These are phyloP conservation scores for Ormyrus thymus DNA, from an alignment of 2,888 invertebrate genomes.

Conservation along the genomic window DNA sequence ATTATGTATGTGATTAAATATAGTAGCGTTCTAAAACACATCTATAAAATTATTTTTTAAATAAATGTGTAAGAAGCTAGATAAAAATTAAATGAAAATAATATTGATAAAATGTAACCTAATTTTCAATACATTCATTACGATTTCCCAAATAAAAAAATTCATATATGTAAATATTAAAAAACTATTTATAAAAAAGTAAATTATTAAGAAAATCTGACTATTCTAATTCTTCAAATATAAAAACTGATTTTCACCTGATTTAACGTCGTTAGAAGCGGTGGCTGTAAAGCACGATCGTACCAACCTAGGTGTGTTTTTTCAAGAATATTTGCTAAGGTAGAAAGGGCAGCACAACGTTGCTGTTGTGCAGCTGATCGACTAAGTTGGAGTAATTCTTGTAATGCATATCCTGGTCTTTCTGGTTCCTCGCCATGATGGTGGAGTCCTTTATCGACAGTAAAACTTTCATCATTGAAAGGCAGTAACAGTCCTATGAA, in stretches of 20 bases:
- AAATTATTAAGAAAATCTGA: background rate
- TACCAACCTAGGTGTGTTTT: constrained; percentile 86
- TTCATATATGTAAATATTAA: background rate
- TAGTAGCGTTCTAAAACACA: too few relatives aligned
- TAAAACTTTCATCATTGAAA: constrained; percentile 79
- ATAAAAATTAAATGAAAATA: too few relatives aligned
- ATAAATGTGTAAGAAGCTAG: too few relatives aligned
- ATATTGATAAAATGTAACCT: too few relatives aligned
- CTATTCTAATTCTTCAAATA: background rate
- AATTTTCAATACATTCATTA: too few relatives aligned
- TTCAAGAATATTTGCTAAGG: constrained; percentile 86
- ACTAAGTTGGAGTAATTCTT: constrained; percentile 89
- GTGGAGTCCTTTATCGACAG: constrained; percentile 83
- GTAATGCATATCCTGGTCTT: constrained; percentile 92
- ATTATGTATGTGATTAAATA: too few relatives aligned
- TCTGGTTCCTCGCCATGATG: constrained; percentile 96
- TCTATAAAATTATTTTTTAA: too few relatives aligned
- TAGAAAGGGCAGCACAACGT: constrained; percentile 86
- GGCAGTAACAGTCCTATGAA: constrained; percentile 81
- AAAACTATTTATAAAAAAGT: background rate
- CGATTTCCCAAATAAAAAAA: background rate
- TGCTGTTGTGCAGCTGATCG: constrained; percentile 89
- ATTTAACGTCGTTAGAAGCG: constrained; percentile 78
- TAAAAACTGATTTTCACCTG: constrained; percentile 37
- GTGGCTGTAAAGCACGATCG: constrained; percentile 84